Base-by-base conservation (phyloP, 2,113 vertebrate genomes). In the Cynoglossus semilaevis region DNA sequence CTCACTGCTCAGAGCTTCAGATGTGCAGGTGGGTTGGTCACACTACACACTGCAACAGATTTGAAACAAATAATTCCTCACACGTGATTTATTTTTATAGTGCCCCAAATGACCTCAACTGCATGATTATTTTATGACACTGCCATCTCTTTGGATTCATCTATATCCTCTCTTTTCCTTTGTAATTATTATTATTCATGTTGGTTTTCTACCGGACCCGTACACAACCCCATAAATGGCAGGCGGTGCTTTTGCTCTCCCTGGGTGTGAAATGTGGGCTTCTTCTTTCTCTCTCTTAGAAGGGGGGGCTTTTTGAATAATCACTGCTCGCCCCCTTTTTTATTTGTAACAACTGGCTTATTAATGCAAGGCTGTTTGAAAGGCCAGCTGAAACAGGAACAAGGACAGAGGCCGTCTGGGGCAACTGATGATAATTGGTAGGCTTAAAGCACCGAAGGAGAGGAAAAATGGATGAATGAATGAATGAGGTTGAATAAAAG, bases 1-100 rank as follows among this genome's bases (percentile, higher is more conserved):
- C 94, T 99, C 53, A 99, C 96, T 0, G 92, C 94, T 58, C 97
- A 99, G 88, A 94, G 95, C 91, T 99, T 99, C 92, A 94, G 91
- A 78, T 99, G 97, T 90, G 97, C 97, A 94, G 97, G 97, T 97
- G 88, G 86, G 71, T 56, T 22, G 17, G 35, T 12, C 13, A 3
- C 56, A 45, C 54, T 16, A 38, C 15, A 67, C 8, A 35, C 17
- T 16, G 37, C 37, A 38, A 38, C 37, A 38, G 12, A 38, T 11
- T 9, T 14, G 11, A 11, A 41, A 41, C 10, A 41, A 41, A 41
- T 41, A 5, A 41, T 41, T 41, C 22, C 38, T 41, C 38, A 13
- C 38, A 13, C 2, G 12, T 13, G 38, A 5, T 40, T 13, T 40
- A 41, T 41, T 41, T 41, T 11, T 12, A 41, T 13, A 41, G 14